Conservation (phyloP, 1,140 invertebrate genomes). For the Bombyx mori region ASM3026992v2 NC_085134.1:2796001-2796500, state of each 20-base stretch:
- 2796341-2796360: no score
- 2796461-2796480: conserved; percentile 84
- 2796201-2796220: conserved; percentile 85
- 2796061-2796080: conserved; percentile 82
- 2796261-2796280: no score
- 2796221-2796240: background rate
- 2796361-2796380: no score
- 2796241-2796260: no score
- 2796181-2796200: conserved; percentile 90
- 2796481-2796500: conserved; percentile 85
- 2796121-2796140: conserved; percentile 90
- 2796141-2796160: conserved; percentile 75
- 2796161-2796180: conserved; percentile 79
- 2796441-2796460: conserved; percentile 90
- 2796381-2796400: background rate
- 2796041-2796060: conserved; percentile 83
- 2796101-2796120: conserved; percentile 90
- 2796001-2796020: no score
- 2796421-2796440: conserved; percentile 86
- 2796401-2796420: conserved; percentile 77
- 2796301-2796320: no score
- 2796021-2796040: conserved; percentile 66
- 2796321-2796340: no score
- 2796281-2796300: no score
- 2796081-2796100: conserved; percentile 87